Evolutionary conservation across 2,797 vertebrate genomes (phyloP).

Genomic region (Rhinoraja longicauda): DNA sequence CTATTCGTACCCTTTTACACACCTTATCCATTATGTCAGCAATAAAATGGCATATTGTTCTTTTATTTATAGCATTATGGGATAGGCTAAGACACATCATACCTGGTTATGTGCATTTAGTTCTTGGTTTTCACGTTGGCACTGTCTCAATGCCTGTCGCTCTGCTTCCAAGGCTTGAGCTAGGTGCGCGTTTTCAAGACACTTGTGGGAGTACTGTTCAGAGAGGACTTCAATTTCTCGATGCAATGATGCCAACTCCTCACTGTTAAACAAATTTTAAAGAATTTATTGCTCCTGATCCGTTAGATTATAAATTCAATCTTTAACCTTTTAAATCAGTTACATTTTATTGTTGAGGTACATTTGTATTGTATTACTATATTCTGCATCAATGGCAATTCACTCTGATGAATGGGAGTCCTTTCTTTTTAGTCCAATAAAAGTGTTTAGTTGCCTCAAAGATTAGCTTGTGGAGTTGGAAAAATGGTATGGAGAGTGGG

Average conservation of each 20-base stretch:
- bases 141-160: slow-evolving; percentile 71
- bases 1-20: not conserved
- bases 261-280: slow-evolving; percentile 50
- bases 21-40: not conserved
- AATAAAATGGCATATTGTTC: not conserved
- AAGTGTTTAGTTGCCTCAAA: not conserved
- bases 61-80: not conserved
- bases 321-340: not conserved
- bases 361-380: not conserved
- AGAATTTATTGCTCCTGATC: not conserved
- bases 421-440: not conserved
- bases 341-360: not conserved
- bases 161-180: slow-evolving; percentile 73
- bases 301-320: not conserved
- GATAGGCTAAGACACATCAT: not conserved
- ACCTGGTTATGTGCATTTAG: slow-evolving; percentile 77
- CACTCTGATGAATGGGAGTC: not conserved
- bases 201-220: slow-evolving; percentile 76
- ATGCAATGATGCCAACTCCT: slow-evolving; percentile 70
- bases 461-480: not conserved
- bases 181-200: slow-evolving; percentile 72
- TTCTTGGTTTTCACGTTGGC: slow-evolving; percentile 75
- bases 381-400: not conserved
- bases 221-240: slow-evolving; percentile 73
- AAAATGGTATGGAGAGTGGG: not conserved